Conservation (phyloP, 2,113 vertebrate species). For the Silurus glanis region DNA sequence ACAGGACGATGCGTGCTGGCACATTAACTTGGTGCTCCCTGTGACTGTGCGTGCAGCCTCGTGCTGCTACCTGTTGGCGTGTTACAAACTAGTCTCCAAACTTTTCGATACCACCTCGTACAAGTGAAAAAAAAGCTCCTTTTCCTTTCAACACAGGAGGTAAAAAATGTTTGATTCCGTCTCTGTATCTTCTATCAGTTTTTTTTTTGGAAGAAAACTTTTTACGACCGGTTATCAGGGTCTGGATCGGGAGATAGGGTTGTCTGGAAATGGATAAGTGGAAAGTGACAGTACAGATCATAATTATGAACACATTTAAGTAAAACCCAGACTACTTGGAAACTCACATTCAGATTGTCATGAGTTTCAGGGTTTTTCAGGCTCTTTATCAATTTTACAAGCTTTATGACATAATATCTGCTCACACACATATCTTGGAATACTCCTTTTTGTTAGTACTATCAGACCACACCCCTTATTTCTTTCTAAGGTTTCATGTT, state of each 20-base stretch:
- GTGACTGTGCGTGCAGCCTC: no score
- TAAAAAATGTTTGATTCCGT: not conserved
- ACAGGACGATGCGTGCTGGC: no score
- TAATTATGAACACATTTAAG: not conserved
- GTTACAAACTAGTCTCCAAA: no score
- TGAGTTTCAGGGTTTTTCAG: not conserved
- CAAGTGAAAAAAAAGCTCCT: no score
- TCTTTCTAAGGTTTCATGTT: not conserved
- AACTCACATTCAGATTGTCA: not conserved
- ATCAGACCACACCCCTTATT: not conserved
- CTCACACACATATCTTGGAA: not conserved
- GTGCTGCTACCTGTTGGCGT: no score
- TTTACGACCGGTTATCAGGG: not conserved
- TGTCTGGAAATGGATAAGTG: not conserved
- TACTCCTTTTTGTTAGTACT: not conserved
- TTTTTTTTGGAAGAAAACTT: not conserved
- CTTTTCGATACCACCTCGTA: no score
- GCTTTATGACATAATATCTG: not conserved
- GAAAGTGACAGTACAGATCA: not conserved
- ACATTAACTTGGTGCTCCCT: no score
- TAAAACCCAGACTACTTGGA: not conserved
- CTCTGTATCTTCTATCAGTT: not conserved
- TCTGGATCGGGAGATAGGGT: not conserved
- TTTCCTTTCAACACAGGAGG: not conserved
- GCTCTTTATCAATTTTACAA: not conserved